Base-by-base conservation (phyloP, 2,888 invertebrate genomes). In the Heterodera filipjevi region DNA sequence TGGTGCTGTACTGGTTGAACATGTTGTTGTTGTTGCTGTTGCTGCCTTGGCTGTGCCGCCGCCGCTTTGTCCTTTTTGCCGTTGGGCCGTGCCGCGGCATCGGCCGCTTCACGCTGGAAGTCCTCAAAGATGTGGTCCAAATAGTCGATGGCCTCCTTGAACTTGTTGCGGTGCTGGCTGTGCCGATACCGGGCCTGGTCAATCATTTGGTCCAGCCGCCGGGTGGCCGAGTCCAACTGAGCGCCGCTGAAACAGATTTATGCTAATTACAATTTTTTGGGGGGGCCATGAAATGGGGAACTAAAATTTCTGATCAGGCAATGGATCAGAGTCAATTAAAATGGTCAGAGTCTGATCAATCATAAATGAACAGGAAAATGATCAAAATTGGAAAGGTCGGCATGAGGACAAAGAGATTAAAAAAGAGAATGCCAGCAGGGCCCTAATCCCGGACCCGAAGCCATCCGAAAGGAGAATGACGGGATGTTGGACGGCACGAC, bases 91-190 rank as follows among this genome's bases (percentile, higher is more conserved):
- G 49, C 16, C 49, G 49, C 39, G 19, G 35, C 30, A 19, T 75
- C 68, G 27, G 59, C 70, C 66, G 76, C 66, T 44, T 79, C 79
- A 27, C 72, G 76, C 16, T 70, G 76, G 74, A 88, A 78, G 79
- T 88, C 88, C 79, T 88, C 88, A 81, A 88, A 88, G 66, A 88
- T 88, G 79, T 88, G 87, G 71, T 88, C 88, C 76, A 88, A 79
- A 78, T 88, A 88, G 80, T 88, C 88, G 82, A 88, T 88, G 71
- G 88, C 88, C 77, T 88, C 88, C 79, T 88, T 88, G 85, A 88
- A 88, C 80, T 87, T 88, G 80, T 80, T 82, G 44, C 71, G 79
- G 76, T 83, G 83, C 68, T 83, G 83, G 27, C 77, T 79, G 74
- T 83, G 83, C 30, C 77, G 73, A 77, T 82, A 82, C 44, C 83